These are phyloP conservation scores for Pluvialis apricaria DNA, from an alignment of 2,113 vertebrate species.

Conservation along the genomic window DNA sequence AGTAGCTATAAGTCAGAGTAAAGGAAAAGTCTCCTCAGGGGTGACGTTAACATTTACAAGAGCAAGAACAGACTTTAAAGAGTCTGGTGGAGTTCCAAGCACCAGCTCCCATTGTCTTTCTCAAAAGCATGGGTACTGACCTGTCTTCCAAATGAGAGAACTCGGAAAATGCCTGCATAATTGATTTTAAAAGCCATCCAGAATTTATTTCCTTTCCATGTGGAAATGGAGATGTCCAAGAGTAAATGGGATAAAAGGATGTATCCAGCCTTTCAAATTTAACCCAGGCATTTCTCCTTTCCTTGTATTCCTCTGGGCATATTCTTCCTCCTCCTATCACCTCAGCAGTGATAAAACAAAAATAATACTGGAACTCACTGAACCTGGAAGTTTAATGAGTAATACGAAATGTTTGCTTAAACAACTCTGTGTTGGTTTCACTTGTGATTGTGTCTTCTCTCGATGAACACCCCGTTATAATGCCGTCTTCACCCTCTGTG, in stretches of 20 bases:
- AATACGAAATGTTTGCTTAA: not conserved
- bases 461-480: not conserved
- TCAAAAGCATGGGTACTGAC: not conserved
- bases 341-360: not conserved
- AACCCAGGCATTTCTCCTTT: not conserved
- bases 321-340: not conserved
- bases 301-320: not conserved
- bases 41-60: not conserved
- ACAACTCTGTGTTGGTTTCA: not conserved
- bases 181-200: constrained; percentile 12
- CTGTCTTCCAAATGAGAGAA: not conserved
- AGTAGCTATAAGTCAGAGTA: not conserved
- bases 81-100: not conserved
- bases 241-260: not conserved
- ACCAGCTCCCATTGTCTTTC: not conserved
- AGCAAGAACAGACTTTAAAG: not conserved
- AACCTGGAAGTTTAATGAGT: not conserved
- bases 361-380: not conserved
- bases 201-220: not conserved
- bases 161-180: not conserved
- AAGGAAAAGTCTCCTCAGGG: not conserved
- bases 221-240: not conserved
- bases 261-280: not conserved
- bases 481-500: not conserved
- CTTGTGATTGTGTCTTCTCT: not conserved